These are phyloP conservation scores for Ailurus styani DNA, from an alignment of 2,113 vertebrate species.

Conservation along the genomic window DNA sequence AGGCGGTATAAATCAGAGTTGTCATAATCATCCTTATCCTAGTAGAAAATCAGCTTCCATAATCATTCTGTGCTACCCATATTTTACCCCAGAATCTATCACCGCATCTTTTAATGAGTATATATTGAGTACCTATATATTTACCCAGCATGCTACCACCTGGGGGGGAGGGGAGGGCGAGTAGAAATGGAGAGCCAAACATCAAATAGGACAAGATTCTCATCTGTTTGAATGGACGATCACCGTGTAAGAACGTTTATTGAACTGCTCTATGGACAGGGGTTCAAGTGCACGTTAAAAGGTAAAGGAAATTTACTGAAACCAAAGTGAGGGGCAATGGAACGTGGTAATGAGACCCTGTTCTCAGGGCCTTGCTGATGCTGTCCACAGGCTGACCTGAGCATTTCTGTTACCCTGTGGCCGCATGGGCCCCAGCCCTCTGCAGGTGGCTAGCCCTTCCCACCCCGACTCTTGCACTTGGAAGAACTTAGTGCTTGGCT, in stretches of 20 bases:
- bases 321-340: neutral
- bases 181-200: neutral
- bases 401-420: fast-evolving
- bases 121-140: neutral
- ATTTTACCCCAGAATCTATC: neutral
- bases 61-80: neutral
- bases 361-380: neutral
- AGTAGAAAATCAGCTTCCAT: neutral
- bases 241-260: neutral
- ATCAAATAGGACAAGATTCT: neutral
- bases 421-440: neutral
- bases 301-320: neutral
- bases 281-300: neutral
- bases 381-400: neutral
- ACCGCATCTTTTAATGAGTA: neutral
- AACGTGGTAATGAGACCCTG: neutral
- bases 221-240: neutral
- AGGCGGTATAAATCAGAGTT: neutral
- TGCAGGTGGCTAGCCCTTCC: neutral
- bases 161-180: no score
- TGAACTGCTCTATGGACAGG: neutral
- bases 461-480: no score
- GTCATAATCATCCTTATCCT: neutral
- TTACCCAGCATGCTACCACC: neutral
- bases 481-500: neutral